Base-by-base conservation (phyloP, 2,113 vertebrate genomes). In the Irena cyanogastra region DNA sequence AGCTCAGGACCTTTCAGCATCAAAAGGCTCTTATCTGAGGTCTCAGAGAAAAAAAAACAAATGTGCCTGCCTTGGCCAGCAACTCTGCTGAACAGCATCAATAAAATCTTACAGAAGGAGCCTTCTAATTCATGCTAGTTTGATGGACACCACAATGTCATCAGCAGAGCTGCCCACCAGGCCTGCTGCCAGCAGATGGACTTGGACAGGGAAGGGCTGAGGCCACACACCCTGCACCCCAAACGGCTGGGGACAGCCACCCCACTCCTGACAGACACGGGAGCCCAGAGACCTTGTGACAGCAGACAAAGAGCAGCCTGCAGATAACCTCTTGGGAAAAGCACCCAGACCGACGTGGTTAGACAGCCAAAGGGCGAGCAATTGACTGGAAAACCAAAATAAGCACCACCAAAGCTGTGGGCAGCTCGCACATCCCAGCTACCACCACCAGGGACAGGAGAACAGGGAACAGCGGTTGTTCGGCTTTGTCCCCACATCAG, bases 331-430 rank as follows among this genome's bases (percentile, higher is more conserved):
- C n/a, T 57, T 7, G 1, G 3, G 33, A 93, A 86, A 37, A 69
- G 20, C 57, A 42, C 16, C 0, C 3, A 80, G 28, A 44, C 0
- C 0, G 41, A 20, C 0, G 0, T 27, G 20, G 50, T 28, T 61
- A 56, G 37, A 42, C 75, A 87, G 57, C 35, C 49, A 69, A 26
- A 83, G 75, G 41, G 37, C 27, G 57, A 72, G 39, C 9, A 74
- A 50, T 83, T 18, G 26, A 35, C 54, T 74, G 37, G 22, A 72
- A 88, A 89, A 54, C 2, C n/a, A 61, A 72, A 87, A 21, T 9
- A 66, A 66, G 41, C 8, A n/a, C 8, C 19, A 74, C 16, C 11
- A 49, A 37, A 85, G 22, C 39, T 16, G 49, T n/a, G 42, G 53
- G 28, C 39, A 71, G 30, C 45, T 90, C 45, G 20, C 39, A 74